phyloP scores from a whole-genome alignment of 2,797 vertebrate species.

The Chloroceryle inda region DNA sequence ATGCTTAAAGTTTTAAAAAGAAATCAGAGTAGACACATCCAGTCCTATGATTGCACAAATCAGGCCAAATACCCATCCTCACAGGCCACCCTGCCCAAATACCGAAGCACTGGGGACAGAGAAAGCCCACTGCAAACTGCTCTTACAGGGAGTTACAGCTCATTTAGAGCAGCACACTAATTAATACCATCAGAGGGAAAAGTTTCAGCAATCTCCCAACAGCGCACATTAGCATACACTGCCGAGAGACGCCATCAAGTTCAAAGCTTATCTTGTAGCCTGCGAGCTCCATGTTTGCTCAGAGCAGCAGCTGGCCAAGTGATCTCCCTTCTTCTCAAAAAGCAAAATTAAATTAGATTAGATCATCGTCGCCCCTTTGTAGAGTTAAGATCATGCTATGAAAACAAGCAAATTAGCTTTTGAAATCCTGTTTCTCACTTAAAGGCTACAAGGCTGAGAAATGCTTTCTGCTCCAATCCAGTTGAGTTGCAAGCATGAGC shows the following conservation, averaged over 20 bases:
- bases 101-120: not conserved
- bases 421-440: conserved; percentile 48
- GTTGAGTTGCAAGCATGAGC: not conserved
- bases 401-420: conserved; percentile 74
- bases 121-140: not conserved
- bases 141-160: not conserved
- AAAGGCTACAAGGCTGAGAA: conserved; percentile 10
- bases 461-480: not conserved
- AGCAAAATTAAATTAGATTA: conserved; percentile 82
- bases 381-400: conserved; percentile 70
- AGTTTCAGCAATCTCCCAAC: conserved; percentile 62
- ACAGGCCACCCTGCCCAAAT: not conserved
- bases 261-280: conserved; percentile 78
- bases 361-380: conserved; percentile 61
- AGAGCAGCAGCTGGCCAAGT: conserved; percentile 76
- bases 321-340: conserved; percentile 67
- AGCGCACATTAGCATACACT: conserved; percentile 73
- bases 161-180: conserved; percentile 49
- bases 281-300: conserved; percentile 54
- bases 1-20: not conserved
- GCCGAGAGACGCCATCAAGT: conserved; percentile 72
- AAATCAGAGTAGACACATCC: not conserved
- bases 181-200: conserved; percentile 67
- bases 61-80: not conserved
- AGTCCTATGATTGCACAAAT: not conserved